phyloP scores from a whole-genome alignment of 1,140 invertebrate species.

The Zaprionus taronus region DNA sequence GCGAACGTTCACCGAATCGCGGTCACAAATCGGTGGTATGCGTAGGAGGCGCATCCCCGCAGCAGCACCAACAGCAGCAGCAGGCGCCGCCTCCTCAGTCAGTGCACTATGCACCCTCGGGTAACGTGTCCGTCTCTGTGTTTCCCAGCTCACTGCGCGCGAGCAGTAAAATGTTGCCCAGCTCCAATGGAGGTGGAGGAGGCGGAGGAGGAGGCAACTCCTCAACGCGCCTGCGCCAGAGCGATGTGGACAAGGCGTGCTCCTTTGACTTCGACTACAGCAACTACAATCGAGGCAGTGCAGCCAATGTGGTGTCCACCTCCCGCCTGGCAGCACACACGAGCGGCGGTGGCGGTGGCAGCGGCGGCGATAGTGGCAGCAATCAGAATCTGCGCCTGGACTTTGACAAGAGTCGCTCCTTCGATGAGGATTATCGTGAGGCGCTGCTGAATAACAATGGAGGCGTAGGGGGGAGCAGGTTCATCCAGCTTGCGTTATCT shows the following conservation, averaged over 20 bases:
- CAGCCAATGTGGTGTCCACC: slow-evolving; percentile 11
- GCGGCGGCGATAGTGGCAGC: slow-evolving; percentile 54
- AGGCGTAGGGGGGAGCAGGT: slow-evolving; percentile 24
- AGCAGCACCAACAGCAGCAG: slow-evolving; percentile 45
- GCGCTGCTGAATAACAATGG: slow-evolving; percentile 60
- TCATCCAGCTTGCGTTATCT: slow-evolving; percentile 52
- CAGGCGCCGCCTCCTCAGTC: neutral
- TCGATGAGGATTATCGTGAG: slow-evolving; percentile 83
- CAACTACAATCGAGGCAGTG: slow-evolving; percentile 59
- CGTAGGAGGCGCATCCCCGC: slow-evolving; percentile 48
- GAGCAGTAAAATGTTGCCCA: slow-evolving; percentile 32
- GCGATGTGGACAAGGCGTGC: slow-evolving; percentile 74
- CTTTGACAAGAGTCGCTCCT: slow-evolving; percentile 78
- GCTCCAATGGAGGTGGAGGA: slow-evolving; percentile 11
- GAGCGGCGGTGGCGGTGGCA: slow-evolving; percentile 49
- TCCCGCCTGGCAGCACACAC: slow-evolving; percentile 27
- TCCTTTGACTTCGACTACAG: slow-evolving; percentile 82
- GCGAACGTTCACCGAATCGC: slow-evolving; percentile 81
- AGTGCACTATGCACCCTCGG: slow-evolving; percentile 53
- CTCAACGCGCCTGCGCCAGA: slow-evolving; percentile 47
- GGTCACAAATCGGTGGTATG: slow-evolving; percentile 70
- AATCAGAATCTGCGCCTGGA: slow-evolving; percentile 75
- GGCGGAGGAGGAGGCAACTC: neutral
- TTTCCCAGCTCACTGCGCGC: slow-evolving; percentile 63
- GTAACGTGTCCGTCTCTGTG: slow-evolving; percentile 30